Conservation (phyloP, 2,888 invertebrate species). For the Eilema depressum region DNA sequence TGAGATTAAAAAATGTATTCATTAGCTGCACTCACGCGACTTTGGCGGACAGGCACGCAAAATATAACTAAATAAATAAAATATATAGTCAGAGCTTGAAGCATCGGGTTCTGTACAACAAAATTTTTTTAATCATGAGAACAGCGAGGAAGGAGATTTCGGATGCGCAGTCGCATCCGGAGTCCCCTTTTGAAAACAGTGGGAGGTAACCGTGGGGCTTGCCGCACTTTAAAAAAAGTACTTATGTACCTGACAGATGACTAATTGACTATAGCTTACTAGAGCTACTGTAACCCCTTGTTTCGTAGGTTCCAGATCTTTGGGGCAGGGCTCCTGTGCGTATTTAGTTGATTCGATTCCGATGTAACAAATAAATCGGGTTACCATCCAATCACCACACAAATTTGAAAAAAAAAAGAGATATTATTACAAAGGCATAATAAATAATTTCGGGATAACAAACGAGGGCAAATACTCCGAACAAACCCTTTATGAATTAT, state of each 20-base stretch:
- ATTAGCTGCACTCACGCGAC: conserved; percentile 67
- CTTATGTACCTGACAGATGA: neutral
- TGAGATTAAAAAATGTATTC: conserved; percentile 31
- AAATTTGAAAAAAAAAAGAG: too few species aligned
- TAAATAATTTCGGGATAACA: neutral
- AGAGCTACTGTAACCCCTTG: neutral
- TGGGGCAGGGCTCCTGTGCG: neutral
- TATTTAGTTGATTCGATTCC: too few species aligned
- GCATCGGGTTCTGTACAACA: conserved; percentile 12
- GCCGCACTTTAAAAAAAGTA: neutral
- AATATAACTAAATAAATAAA: conserved; percentile 64
- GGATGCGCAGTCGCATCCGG: too few species aligned
- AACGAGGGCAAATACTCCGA: neutral
- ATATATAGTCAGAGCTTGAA: conserved; percentile 34
- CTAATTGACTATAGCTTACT: neutral
- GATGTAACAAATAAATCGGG: too few species aligned
- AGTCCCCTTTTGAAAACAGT: too few species aligned
- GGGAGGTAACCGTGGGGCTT: too few species aligned
- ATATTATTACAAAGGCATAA: too few species aligned
- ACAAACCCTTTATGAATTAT: neutral
- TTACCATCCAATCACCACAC: too few species aligned
- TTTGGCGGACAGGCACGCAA: conserved; percentile 59
- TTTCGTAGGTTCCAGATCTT: too few species aligned
- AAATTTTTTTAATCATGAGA: neutral
- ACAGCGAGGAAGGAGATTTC: neutral